These are phyloP conservation scores for Diadumene lineata DNA, from an alignment of 92 coral and sea anemone species.

Conservation along the genomic window DNA sequence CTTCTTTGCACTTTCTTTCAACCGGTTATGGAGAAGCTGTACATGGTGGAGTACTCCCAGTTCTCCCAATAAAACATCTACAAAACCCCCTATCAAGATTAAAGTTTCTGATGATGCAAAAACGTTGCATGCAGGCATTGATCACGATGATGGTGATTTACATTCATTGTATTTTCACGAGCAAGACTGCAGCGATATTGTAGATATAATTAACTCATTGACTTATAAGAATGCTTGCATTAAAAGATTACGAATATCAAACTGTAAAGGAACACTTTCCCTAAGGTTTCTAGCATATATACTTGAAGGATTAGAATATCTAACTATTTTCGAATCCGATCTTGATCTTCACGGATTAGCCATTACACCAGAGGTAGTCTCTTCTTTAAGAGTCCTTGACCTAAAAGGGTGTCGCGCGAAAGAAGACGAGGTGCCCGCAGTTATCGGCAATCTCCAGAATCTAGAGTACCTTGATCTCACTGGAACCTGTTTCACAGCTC, in stretches of 20 bases:
- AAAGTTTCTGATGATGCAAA: too few relatives aligned
- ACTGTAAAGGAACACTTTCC: conserved; percentile 11
- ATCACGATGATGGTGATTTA: too few relatives aligned
- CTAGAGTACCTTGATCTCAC: conserved; percentile 14
- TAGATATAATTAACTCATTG: background rate
- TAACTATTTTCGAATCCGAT: conserved; percentile 9
- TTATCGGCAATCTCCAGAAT: conserved; percentile 3
- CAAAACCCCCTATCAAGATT: too few relatives aligned
- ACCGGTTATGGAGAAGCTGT: too few relatives aligned
- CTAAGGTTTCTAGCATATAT: conserved; percentile 5
- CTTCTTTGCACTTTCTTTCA: too few relatives aligned
- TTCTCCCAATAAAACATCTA: too few relatives aligned
- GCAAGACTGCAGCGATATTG: too few relatives aligned
- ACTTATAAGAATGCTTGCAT: background rate
- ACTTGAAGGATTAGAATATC: conserved; percentile 4
- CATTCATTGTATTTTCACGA: too few relatives aligned
- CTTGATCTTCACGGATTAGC: conserved; percentile 1
- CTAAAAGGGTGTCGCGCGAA: conserved; percentile 5
- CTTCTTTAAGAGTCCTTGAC: conserved; percentile 7
- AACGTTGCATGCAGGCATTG: too few relatives aligned
- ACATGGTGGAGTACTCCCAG: too few relatives aligned
- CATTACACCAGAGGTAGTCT: background rate
- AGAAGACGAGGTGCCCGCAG: conserved; percentile 1
- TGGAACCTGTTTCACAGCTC: background rate
- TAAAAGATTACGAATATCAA: conserved; percentile 8